Base-by-base conservation (phyloP, 2,888 invertebrate species). In the Polyommatus iphigenia region DNA sequence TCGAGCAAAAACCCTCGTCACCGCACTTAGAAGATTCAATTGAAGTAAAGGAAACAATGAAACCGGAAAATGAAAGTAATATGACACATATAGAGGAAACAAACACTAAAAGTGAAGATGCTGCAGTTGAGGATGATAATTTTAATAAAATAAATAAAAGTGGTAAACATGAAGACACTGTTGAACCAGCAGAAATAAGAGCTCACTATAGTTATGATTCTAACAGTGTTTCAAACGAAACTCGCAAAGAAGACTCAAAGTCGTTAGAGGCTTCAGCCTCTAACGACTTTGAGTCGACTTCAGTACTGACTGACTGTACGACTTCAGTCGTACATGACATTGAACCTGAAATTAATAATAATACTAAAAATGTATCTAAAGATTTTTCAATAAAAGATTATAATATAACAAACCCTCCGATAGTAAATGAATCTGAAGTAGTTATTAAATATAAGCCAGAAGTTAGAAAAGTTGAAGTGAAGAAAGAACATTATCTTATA, bases 391-490 rank as follows among this genome's bases (percentile, higher is more conserved):
- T 29, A 67, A 67, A 67, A 32, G 67, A 29, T 18, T 1, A 54
- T 54, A 54, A 54, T 29, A 18, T 15, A 6, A 29, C 0, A 18
- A 54, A 29, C 3, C n/a, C 54, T 75, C 50, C 75, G 24, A 46
- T 54, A 50, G 24, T 75, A 54, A 46, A 75, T 29, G 75, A 75
- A 54, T 75, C 75, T 54, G 75, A 75, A 75, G 54, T 75, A 54
- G 15, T 54, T 29, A 75, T 75, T 54, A 75, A 75, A 75, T 75
- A 75, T 29, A 75, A 29, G 10, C 75, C 75, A 75, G 54, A 75
- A 24, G 29, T 54, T 24, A 75, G 20, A 50, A 29, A 75, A 54
- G 24, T 75, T 5, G 29, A 75, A 18, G 50, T 75, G 10, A 32
- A 18, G 29, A 54, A 54, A 29, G 50, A 75, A 7, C 4, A 54